Evolutionary conservation across 1,140 invertebrate species (phyloP), one percentile per base, ranked within the genome.

Genomic region (Polypedilum pembai): DNA sequence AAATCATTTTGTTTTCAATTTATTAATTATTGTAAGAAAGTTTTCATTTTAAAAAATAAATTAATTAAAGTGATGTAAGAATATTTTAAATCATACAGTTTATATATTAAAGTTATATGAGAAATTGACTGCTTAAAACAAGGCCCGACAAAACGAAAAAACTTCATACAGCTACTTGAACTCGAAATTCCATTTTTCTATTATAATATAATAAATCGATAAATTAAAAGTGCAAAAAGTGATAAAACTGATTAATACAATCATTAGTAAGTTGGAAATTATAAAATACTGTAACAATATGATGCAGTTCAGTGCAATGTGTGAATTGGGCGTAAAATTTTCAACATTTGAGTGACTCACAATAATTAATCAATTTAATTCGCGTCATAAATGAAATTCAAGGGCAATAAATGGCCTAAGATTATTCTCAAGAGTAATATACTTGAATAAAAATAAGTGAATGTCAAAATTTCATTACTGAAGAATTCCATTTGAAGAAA

Each of bases 341-440:
- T 56, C 12, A 56, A 56, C 12, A n/a, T 56, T 56, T 12, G 15
- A 56, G 45, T 56, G 45, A 56, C 45, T 56, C 45, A 56, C n/a
- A 56, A n/a, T n/a, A 56, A 56, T 56, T 56, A 56, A 56, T 56
- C 45, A 56, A 56, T 56, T 56, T 56, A 56, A 56, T 56, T 56
- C 45, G n/a, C n/a, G 45, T 56, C n/a, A 15, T 56, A 56, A 56
- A n/a, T 56, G 12, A 56, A 56, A 56, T 56, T 56, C 45, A 56
- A 56, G 45, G 45, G 8, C 45, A 56, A 56, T 56, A 56, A n/a
- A n/a, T 56, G 45, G 45, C 0, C 15, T 56, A 56, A 56, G 8
- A 15, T 15, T n/a, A n/a, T 56, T 56, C 10, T 33, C 12, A 15
- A 56, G 12, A 56, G 3, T 33, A 56, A 12, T n/a, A 56, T 56